Percentiles rank a stretch among this genome's conserved stretches.
Conservation (phyloP, 2,797 vertebrate genomes). For the Notolepis coatsorum region DNA sequence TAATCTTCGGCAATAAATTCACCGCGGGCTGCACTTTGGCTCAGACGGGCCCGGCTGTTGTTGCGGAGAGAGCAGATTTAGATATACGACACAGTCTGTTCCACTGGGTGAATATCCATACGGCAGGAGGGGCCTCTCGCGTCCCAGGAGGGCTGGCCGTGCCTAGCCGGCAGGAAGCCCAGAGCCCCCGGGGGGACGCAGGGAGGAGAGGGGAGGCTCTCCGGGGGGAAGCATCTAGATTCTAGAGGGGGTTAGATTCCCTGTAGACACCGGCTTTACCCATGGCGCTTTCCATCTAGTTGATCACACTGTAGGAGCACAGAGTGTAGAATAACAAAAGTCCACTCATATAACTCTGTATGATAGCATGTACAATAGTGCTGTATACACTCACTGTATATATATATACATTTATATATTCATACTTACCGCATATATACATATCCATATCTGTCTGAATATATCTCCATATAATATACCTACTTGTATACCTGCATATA, state of each 20-base stretch:
- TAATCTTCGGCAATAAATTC: constrained; percentile 42
- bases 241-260: constrained; percentile 46
- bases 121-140: constrained; percentile 49
- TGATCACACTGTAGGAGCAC: background rate
- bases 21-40: constrained; percentile 9
- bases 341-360: no score
- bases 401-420: no score
- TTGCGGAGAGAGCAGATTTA: constrained; percentile 24
- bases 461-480: no score
- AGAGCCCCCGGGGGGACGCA: constrained; percentile 50
- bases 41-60: constrained; percentile 43
- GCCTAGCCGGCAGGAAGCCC: constrained; percentile 48
- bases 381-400: no score
- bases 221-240: constrained; percentile 22
- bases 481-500: no score
- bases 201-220: constrained; percentile 39
- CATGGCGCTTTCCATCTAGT: no score
- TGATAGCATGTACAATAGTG: no score
- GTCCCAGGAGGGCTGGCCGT: constrained; percentile 39
- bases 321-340: background rate
- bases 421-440: no score
- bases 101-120: constrained; percentile 36
- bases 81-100: constrained; percentile 15
- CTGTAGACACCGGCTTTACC: constrained; percentile 47
- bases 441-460: no score